Conservation (phyloP, 2,113 vertebrate genomes). For the Centrocercus urophasianus region DNA sequence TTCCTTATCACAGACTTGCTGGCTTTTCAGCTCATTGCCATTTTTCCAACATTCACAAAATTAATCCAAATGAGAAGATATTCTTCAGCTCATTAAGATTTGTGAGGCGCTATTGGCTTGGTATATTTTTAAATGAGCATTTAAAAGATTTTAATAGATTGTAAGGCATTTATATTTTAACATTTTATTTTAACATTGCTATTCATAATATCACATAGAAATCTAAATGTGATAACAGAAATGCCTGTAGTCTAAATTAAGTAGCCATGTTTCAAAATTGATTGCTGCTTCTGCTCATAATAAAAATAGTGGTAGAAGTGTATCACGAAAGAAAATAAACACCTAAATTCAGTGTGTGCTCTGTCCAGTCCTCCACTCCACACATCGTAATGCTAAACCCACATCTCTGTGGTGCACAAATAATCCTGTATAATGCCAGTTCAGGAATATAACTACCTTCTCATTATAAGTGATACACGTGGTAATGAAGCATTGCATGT, state of each 20-base stretch:
- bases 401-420: neutral
- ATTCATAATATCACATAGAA: neutral
- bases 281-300: neutral
- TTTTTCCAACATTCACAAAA: constrained; percentile 36
- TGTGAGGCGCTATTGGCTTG: constrained; percentile 35
- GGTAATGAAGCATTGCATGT: constrained; percentile 55
- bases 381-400: neutral
- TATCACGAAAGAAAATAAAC: neutral
- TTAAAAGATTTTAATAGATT: constrained; percentile 61
- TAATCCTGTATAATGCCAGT: neutral
- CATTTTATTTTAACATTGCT: neutral
- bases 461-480: constrained; percentile 49
- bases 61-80: constrained; percentile 54
- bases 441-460: neutral
- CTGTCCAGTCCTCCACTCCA: neutral
- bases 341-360: neutral
- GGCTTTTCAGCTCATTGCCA: constrained; percentile 30
- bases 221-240: neutral
- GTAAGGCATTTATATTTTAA: constrained; percentile 30
- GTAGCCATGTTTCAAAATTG: neutral
- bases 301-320: neutral
- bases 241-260: constrained; percentile 9
- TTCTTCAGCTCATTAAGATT: constrained; percentile 64
- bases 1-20: constrained; percentile 46
- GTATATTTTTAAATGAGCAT: constrained; percentile 40